Conservation (phyloP, 2,113 vertebrate species). For the Micromys minutus region DNA sequence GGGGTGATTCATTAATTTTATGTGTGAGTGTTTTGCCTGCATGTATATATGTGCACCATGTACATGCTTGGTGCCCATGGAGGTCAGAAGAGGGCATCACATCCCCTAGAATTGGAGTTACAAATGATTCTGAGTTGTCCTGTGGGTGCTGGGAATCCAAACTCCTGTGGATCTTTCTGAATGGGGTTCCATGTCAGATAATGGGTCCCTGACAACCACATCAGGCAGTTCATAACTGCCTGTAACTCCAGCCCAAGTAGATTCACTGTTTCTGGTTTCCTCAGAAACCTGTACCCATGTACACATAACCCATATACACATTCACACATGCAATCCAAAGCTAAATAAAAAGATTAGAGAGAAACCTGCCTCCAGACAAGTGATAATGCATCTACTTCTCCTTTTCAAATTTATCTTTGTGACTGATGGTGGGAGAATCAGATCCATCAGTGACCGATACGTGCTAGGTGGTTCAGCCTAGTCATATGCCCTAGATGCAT, state of each 20-base stretch:
- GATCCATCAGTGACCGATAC: not conserved
- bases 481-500: not conserved
- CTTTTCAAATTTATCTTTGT: not conserved
- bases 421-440: not conserved
- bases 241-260: not conserved
- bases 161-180: not conserved
- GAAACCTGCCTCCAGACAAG: not conserved
- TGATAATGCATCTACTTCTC: not conserved
- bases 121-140: not conserved
- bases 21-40: not conserved
- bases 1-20: not conserved
- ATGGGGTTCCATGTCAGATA: not conserved
- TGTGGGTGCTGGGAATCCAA: not conserved
- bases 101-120: not conserved
- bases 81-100: not conserved
- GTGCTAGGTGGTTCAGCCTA: not conserved
- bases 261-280: not conserved
- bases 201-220: not conserved
- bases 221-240: not conserved
- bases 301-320: too few relatives aligned
- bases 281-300: not conserved
- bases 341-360: not conserved
- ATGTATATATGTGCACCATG: not conserved
- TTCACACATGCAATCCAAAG: not conserved
- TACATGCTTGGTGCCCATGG: not conserved